Percentiles rank a stretch among this genome's conserved stretches.
phyloP scores from a whole-genome alignment of 2,888 invertebrate species.

The Pyrochroa serraticornis region DNA sequence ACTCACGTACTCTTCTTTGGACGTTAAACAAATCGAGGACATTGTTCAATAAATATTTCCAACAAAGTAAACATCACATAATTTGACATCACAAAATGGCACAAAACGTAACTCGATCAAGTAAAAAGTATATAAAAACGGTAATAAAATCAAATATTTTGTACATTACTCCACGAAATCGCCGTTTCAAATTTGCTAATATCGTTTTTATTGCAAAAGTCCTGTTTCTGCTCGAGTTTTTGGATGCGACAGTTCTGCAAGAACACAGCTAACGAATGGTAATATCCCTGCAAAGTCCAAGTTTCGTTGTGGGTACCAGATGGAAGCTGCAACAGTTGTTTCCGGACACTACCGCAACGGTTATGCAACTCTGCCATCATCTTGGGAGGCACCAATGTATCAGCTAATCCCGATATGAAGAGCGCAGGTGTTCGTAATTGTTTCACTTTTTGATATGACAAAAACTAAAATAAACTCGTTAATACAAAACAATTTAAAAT shows the following conservation, averaged over 20 bases:
- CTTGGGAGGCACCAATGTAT: conserved; percentile 84
- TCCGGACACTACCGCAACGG: conserved; percentile 75
- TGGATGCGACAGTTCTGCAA: conserved; percentile 56
- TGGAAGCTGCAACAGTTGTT: conserved; percentile 77
- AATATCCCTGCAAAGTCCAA: conserved; percentile 87
- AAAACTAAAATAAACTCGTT: conserved; percentile 62
- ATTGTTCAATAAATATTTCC: too few relatives aligned
- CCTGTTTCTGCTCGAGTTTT: conserved; percentile 37
- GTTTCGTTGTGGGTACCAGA: conserved; percentile 94
- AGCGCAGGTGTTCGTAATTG: conserved; percentile 78
- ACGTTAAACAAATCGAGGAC: too few relatives aligned
- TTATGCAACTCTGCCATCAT: conserved; percentile 87
- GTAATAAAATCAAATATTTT: conserved; percentile 37
- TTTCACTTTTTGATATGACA: conserved; percentile 76
- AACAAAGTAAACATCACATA: neutral
- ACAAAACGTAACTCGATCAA: neutral
- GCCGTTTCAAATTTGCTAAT: conserved; percentile 31
- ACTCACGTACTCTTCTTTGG: too few relatives aligned
- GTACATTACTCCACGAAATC: conserved; percentile 43
- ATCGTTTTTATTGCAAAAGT: conserved; percentile 38
- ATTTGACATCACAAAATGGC: conserved; percentile 5
- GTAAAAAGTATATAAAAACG: conserved; percentile 1
- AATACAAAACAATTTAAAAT: conserved; percentile 1
- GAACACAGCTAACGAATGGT: conserved; percentile 64
- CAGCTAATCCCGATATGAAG: conserved; percentile 87